Conservation (phyloP, 2,888 invertebrate species). For the Patella ulyssiponensis region DNA sequence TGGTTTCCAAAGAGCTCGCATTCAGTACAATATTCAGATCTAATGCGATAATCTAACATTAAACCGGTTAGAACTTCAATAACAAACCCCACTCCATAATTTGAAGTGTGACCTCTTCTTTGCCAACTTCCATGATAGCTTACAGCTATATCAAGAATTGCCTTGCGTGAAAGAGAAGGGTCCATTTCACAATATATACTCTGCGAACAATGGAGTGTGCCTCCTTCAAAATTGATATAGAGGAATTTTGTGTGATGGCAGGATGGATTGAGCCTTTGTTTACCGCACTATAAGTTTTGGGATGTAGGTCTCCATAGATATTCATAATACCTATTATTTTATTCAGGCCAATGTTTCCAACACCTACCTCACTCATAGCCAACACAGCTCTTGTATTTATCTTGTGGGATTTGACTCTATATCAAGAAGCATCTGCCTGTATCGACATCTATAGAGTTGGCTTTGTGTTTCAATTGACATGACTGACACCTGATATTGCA, state of each 20-base stretch:
- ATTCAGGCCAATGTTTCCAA: neutral
- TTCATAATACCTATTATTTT: neutral
- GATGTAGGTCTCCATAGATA: neutral
- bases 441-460: neutral
- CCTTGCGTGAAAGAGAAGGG: neutral
- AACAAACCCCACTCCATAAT: neutral
- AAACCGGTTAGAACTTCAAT: neutral
- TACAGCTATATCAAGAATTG: neutral
- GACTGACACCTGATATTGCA: neutral
- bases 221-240: too few species aligned
- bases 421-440: neutral
- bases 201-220: too few species aligned
- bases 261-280: too few species aligned
- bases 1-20: conserved; percentile 21
- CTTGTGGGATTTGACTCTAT: neutral
- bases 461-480: neutral
- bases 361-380: neutral
- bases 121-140: neutral
- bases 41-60: neutral
- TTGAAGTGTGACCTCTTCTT: neutral
- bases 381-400: neutral
- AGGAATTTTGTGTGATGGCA: too few species aligned
- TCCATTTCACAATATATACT: neutral
- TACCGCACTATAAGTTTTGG: neutral
- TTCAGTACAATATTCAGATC: conserved; percentile 16